Base-by-base conservation (phyloP, 2,797 vertebrate species). In the Sparidentex hasta region DNA sequence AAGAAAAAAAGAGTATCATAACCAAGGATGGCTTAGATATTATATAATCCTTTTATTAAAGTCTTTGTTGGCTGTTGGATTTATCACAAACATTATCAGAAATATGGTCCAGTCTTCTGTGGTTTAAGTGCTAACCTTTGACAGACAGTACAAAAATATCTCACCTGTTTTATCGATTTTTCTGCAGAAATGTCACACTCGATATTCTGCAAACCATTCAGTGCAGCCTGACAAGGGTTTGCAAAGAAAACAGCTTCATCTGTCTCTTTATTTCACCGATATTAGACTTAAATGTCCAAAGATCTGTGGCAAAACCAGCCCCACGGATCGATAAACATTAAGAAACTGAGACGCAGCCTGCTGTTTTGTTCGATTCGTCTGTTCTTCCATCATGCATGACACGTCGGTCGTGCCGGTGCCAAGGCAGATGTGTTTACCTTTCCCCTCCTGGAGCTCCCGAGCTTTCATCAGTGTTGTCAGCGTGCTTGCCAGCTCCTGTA, bases 401-500 rank as follows among this genome's bases (percentile, higher is more conserved):
- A n/a, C 66, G 33, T 66, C 33, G 51, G 78, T 57, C 14, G 57
- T 79, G 82, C 61, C 64, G 21, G 21, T 20, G 68, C 51, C 33
- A 54, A 74, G 65, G 74, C 88, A 81, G 85, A 90, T 87, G 85
- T 94, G 83, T 92, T 90, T 93, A 84, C 88, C 74, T 90, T 90
- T 85, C 81, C 86, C 86, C 56, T 29, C 68, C 14, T 72, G 70
- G 74, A 75, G 65, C 75, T 78, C 83, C 88, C 71, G 18, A 61
- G 81, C 82, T 88, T 82, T 83, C 65, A 52, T 81, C 87, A 76
- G 27, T 14, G 38, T 72, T 80, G 85, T 87, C 82, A 73, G 43
- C 77, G 38, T 46, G 64, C 18, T 50, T 48, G 44, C 64, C 75
- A 52, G 27, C 65, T 48, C 62, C 17, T 33, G 55, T 20, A 13